A percentile compares a stretch with the other conserved stretches of the same genome.
phyloP scores from a whole-genome alignment of 1,140 invertebrate genomes.

The Lepidurus apus region DNA sequence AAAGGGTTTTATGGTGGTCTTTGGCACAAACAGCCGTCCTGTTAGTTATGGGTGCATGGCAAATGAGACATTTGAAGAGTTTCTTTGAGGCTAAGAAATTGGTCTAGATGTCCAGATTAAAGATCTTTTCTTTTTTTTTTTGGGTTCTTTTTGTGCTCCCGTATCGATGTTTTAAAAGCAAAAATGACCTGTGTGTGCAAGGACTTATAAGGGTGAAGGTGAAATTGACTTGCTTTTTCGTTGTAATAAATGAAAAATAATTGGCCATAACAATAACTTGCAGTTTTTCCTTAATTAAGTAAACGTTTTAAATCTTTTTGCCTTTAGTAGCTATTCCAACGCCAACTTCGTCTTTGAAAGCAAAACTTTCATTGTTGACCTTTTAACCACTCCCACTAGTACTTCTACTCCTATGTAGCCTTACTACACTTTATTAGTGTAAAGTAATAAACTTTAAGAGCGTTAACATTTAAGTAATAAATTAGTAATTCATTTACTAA shows the following conservation, averaged over 20 bases:
- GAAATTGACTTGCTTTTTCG: constrained; percentile 22
- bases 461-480: too few relatives aligned
- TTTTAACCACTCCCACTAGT: too few relatives aligned
- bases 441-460: too few relatives aligned
- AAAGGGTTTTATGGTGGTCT: constrained; percentile 96
- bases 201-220: constrained; percentile 19
- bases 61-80: constrained; percentile 97
- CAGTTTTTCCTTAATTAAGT: neutral
- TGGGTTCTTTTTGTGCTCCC: neutral
- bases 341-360: too few relatives aligned
- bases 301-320: too few relatives aligned
- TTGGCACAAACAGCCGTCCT: constrained; percentile 85
- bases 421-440: too few relatives aligned
- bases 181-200: constrained; percentile 12
- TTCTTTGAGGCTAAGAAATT: constrained; percentile 99
- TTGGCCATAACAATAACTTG: neutral
- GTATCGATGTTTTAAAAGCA: constrained; percentile 13
- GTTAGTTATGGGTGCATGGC: constrained; percentile 92
- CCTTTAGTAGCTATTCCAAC: too few relatives aligned
- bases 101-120: constrained; percentile 60
- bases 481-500: too few relatives aligned
- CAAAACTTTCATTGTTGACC: too few relatives aligned
- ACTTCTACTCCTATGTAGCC: too few relatives aligned
- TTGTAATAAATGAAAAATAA: neutral
- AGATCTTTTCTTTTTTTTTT: neutral